phyloP scores from a whole-genome alignment of 92 coral and sea anemone genomes.

The Palythoa caribaeorum region DNA sequence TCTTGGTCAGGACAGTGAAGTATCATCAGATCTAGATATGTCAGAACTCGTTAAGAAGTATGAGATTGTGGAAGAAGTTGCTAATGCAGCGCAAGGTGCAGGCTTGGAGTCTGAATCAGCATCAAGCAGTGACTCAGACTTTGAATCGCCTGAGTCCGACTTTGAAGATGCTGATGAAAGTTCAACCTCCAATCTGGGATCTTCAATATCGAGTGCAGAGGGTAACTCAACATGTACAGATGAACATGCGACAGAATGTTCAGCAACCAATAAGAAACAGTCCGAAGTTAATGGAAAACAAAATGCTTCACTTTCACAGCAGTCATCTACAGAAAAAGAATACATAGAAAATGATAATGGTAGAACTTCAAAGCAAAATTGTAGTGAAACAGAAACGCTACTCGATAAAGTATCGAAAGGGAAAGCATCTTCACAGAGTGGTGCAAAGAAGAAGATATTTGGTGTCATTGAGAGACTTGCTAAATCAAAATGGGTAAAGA shows the following conservation, averaged over 20 bases:
- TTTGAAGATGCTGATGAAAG: constrained; percentile 71
- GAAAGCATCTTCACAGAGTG: constrained; percentile 51
- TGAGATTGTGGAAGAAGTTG: constrained; percentile 76
- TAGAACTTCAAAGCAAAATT: constrained; percentile 67
- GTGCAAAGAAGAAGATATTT: constrained; percentile 84
- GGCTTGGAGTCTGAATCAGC: constrained; percentile 80
- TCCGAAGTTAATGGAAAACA: constrained; percentile 1
- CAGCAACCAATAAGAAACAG: not conserved
- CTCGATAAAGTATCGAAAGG: constrained; percentile 46
- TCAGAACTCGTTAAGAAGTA: constrained; percentile 80
- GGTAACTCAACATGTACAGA: constrained; percentile 59
- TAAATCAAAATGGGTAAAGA: constrained; percentile 99
- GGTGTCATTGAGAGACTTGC: constrained; percentile 95
- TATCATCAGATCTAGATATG: constrained; percentile 84
- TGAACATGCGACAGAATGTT: constrained; percentile 33
- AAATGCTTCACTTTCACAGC: constrained; percentile 55
- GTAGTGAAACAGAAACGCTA: constrained; percentile 66
- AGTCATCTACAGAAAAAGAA: constrained; percentile 47
- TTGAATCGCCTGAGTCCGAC: constrained; percentile 94
- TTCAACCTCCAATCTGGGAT: constrained; percentile 19
- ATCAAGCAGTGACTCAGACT: constrained; percentile 90
- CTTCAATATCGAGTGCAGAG: constrained; percentile 64
- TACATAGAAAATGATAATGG: constrained; percentile 44
- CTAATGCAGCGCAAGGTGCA: constrained; percentile 51
- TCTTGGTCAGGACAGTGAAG: constrained; percentile 81